These are phyloP conservation scores for Bufo bufo DNA, from an alignment of 2,113 vertebrate genomes.

Conservation along the genomic window DNA sequence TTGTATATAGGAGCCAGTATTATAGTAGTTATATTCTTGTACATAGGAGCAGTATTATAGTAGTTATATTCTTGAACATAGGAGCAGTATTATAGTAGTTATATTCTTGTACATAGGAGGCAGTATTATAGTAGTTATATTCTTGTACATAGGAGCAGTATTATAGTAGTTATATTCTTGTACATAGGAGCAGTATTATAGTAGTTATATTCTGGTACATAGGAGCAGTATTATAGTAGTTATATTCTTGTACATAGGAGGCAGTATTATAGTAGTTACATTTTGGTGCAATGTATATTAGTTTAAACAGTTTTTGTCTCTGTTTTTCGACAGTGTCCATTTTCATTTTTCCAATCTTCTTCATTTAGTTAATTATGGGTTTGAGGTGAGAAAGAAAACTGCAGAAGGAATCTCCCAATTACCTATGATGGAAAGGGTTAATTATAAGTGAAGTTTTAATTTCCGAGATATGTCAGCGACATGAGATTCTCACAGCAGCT, in stretches of 20 bases:
- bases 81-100: conserved; percentile 11
- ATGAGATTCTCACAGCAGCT: conserved; percentile 52
- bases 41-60: background rate
- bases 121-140: background rate
- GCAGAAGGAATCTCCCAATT: background rate
- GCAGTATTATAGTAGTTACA: conserved; percentile 11
- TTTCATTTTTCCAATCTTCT: background rate
- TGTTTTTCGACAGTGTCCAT: background rate
- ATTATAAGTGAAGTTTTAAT: conserved; percentile 33
- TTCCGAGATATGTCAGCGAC: conserved; percentile 32
- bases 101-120: background rate
- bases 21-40: conserved; percentile 15
- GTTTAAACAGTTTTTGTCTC: background rate
- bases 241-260: background rate
- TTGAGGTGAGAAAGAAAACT: background rate
- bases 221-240: background rate
- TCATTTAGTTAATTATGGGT: background rate
- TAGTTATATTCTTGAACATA: conserved; percentile 2
- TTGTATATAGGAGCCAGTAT: background rate
- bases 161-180: conserved; percentile 3
- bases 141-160: background rate
- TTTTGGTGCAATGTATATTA: background rate
- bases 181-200: background rate
- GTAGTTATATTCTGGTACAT: background rate
- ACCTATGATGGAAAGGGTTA: conserved; percentile 44